Conservation (phyloP, 2,888 invertebrate species). For the Philhelius pedissequus region DNA sequence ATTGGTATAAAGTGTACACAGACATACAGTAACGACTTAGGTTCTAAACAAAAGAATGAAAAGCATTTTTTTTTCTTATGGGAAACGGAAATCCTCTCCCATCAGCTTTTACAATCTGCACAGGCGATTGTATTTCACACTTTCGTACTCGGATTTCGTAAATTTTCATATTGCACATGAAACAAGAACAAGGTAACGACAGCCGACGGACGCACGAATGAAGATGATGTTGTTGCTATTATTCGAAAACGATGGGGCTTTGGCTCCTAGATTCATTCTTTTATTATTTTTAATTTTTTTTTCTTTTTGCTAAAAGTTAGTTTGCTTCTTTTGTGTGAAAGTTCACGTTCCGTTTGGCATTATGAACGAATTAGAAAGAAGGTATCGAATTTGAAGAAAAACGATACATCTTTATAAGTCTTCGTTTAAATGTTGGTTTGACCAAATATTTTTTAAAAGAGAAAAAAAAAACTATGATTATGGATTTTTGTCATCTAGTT, state of each 20-base stretch:
- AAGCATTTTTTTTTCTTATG: not conserved
- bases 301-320: not conserved
- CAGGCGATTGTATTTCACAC: constrained; percentile 38
- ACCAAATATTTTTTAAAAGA: not conserved
- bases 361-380: constrained; percentile 22
- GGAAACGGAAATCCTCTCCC: constrained; percentile 52
- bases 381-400: constrained; percentile 11
- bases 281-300: not conserved
- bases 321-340: constrained; percentile 29
- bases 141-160: not conserved
- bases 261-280: not conserved
- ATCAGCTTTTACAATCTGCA: constrained; percentile 2
- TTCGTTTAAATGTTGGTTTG: not conserved
- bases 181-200: not conserved
- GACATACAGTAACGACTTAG: not conserved
- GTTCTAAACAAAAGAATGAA: not conserved
- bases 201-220: not conserved
- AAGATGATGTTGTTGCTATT: not conserved
- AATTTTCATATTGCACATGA: constrained; percentile 16
- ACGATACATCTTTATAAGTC: not conserved
- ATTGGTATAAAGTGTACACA: no score
- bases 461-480: no score
- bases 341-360: constrained; percentile 55
- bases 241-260: not conserved
- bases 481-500: no score